phyloP scores from a whole-genome alignment of 1,140 invertebrate species.

The Drosophila eugracilis region DNA sequence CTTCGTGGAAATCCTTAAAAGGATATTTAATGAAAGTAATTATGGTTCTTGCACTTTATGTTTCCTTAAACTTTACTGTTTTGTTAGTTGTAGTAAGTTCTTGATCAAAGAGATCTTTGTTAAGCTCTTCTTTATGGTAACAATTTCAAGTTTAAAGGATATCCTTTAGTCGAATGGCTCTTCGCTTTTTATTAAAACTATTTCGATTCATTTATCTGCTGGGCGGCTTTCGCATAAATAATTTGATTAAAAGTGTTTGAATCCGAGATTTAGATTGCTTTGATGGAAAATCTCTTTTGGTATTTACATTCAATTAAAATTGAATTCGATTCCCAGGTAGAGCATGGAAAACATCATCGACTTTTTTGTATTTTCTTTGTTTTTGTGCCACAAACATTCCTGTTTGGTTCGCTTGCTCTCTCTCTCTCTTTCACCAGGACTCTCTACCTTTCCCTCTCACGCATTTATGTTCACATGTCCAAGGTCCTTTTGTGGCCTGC shows the following conservation, averaged over 20 bases:
- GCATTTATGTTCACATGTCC: slow-evolving; percentile 44
- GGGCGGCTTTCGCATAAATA: slow-evolving; percentile 10
- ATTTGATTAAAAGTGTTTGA: slow-evolving; percentile 36
- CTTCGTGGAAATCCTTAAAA: background rate
- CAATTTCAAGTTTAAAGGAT: background rate
- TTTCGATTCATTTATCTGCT: slow-evolving; percentile 12
- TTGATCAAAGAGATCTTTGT: too few relatives aligned
- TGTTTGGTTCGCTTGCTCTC: slow-evolving; percentile 48
- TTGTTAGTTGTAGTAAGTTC: too few relatives aligned
- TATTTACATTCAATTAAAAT: slow-evolving; percentile 54
- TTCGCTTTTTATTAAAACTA: slow-evolving; percentile 2
- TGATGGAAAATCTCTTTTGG: slow-evolving; percentile 25
- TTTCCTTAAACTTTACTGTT: too few relatives aligned
- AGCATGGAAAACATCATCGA: slow-evolving; percentile 21
- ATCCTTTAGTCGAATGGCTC: slow-evolving; percentile 1
- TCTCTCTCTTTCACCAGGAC: slow-evolving; percentile 7
- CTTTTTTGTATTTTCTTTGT: slow-evolving; percentile 19
- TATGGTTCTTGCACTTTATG: too few relatives aligned
- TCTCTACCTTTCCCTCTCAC: slow-evolving; percentile 26
- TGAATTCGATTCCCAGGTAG: slow-evolving; percentile 43
- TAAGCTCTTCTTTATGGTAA: too few relatives aligned
- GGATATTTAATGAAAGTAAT: background rate
- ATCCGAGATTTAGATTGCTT: slow-evolving; percentile 21
- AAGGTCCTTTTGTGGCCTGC: slow-evolving; percentile 74
- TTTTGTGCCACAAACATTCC: slow-evolving; percentile 58